Conservation (phyloP, 2,888 invertebrate species). For the Ceraclea dissimilis region DNA sequence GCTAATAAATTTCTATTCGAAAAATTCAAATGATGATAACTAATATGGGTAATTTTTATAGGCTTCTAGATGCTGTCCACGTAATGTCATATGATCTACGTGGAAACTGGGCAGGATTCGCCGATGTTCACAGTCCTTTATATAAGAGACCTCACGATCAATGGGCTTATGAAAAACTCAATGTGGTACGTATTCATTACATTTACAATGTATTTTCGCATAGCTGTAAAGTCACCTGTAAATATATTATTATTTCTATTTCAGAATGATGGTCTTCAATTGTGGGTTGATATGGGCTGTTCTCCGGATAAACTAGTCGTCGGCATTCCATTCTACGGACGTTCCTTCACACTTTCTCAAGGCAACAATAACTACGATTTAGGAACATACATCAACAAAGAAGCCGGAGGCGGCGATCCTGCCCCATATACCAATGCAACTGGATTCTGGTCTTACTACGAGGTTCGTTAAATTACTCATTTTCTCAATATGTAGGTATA, state of each 20-base stretch:
- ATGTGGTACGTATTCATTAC: conserved; percentile 61
- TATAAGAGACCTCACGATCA: conserved; percentile 82
- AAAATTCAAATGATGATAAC: no score
- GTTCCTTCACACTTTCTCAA: conserved; percentile 73
- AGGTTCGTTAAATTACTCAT: conserved; percentile 42
- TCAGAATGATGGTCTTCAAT: conserved; percentile 76
- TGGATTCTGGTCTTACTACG: conserved; percentile 82
- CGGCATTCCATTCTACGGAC: conserved; percentile 84
- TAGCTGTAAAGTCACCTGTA: not conserved
- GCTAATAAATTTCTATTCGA: no score
- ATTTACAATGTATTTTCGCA: no score
- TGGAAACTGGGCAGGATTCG: conserved; percentile 88
- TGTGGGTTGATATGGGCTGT: conserved; percentile 88
- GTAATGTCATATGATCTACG: conserved; percentile 82
- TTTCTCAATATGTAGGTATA: no score
- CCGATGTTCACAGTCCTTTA: conserved; percentile 81
- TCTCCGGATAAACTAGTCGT: conserved; percentile 80
- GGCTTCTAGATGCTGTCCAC: conserved; percentile 71
- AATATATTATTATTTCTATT: conserved; percentile 26
- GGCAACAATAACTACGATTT: conserved; percentile 77
- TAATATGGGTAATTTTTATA: no score
- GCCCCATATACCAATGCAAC: conserved; percentile 82
- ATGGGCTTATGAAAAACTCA: conserved; percentile 82
- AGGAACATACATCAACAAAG: conserved; percentile 85
- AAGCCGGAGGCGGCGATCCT: conserved; percentile 79